Conservation (phyloP, 2,797 vertebrate genomes). For the Erethizon dorsatum region DNA sequence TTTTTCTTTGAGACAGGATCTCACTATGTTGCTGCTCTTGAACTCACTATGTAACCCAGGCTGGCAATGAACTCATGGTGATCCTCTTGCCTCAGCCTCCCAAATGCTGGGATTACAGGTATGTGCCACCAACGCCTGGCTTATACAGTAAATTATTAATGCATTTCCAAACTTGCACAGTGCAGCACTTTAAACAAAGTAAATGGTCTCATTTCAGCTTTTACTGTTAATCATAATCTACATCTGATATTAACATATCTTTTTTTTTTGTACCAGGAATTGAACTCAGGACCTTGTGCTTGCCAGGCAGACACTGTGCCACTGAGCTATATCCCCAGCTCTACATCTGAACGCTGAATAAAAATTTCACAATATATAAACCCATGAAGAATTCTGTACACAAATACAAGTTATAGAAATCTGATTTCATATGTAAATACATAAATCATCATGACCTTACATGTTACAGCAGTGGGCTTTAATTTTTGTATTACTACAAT, state of each 20-base stretch:
- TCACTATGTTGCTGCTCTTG: not conserved
- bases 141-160: slow-evolving; percentile 80
- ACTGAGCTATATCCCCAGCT: no score
- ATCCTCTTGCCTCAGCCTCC: not conserved
- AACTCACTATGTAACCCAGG: not conserved
- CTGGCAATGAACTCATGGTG: not conserved
- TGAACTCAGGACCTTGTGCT: no score
- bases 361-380: slow-evolving; percentile 88
- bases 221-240: slow-evolving; percentile 77
- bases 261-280: no score
- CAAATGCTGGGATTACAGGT: not conserved
- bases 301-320: no score
- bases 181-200: slow-evolving; percentile 82
- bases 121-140: not conserved
- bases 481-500: slow-evolving; percentile 49
- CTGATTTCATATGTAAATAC: slow-evolving; percentile 90
- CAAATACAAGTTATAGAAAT: slow-evolving; percentile 88
- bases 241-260: slow-evolving; percentile 32
- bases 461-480: slow-evolving; percentile 84
- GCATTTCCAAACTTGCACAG: slow-evolving; percentile 85
- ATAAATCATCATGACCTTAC: slow-evolving; percentile 81
- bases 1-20: not conserved
- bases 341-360: slow-evolving; percentile 82
- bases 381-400: slow-evolving; percentile 86
- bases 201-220: slow-evolving; percentile 81